Evolutionary conservation across 1,140 invertebrate genomes (phyloP), one percentile per base, ranked within the genome.

Genomic region (Zaprionus taronus): DNA sequence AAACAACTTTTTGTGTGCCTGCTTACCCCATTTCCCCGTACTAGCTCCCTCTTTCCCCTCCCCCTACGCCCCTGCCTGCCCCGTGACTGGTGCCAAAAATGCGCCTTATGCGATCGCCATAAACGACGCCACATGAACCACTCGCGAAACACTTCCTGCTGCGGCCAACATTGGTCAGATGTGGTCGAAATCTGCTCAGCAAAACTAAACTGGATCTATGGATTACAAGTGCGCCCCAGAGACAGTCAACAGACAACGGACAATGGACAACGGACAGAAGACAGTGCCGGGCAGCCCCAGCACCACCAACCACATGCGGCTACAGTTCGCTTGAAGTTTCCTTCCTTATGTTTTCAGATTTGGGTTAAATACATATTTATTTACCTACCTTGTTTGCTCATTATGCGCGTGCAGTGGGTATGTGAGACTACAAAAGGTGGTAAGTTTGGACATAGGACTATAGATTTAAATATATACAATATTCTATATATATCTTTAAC

Each of bases 281-380:
- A 47, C 44, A 31, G 26, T 28, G 26, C 6, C 26, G 26, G 26
- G 7, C 28, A 31, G 28, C 28, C 6, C 36, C 14, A 41, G 31
- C n/a, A n/a, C 20, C 9, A 24, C 17, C 44, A 22, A 47, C 71
- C 55, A 56, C 41, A 47, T 31, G 41, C 15, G 28, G 53, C 38
- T 72, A 55, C 11, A 58, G 67, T 55, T 69, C 61, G 55, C 22
- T 60, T 12, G 63, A 12, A 53, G 75, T 84, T 89, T 84, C 75
- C 84, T 89, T 89, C 84, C 85, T 89, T 79, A 83, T 87, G 51
- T 64, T 41, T 76, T 63, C 55, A 67, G 69, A 90, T 84, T 90
- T 89, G 85, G 85, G 79, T 89, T 89, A 84, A 60, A 75, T 72
- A 81, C 81, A 89, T 78, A 89, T 83, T 87, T 83, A 68, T 74